A percentile compares a stretch with the other conserved stretches of the same genome.
phyloP scores from a whole-genome alignment of 2,113 vertebrate species.

The Bufo bufo region DNA sequence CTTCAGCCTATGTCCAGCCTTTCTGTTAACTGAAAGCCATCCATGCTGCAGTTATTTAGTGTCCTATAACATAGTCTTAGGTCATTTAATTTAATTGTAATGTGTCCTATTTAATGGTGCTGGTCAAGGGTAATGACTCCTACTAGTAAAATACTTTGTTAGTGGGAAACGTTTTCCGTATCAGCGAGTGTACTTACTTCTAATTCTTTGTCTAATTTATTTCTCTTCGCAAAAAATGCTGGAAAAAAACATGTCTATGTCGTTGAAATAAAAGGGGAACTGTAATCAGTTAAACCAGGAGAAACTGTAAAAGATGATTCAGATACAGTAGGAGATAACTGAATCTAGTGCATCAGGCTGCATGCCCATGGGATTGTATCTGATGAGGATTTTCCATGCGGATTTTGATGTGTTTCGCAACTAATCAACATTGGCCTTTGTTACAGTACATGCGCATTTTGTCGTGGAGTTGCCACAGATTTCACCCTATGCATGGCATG shows the following conservation, averaged over 20 bases:
- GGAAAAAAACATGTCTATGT: neutral
- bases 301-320: neutral
- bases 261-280: too few relatives aligned
- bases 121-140: constrained; percentile 13
- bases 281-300: too few relatives aligned
- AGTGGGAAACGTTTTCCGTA: neutral
- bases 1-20: neutral
- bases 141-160: constrained; percentile 8
- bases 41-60: neutral
- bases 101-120: constrained; percentile 1
- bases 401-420: too few relatives aligned
- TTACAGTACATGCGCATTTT: too few relatives aligned
- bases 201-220: constrained; percentile 1
- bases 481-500: too few relatives aligned
- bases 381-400: too few relatives aligned
- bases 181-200: neutral
- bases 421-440: too few relatives aligned
- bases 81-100: constrained; percentile 38
- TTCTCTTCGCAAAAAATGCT: neutral
- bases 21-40: neutral
- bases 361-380: too few relatives aligned
- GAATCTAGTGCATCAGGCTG: neutral
- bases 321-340: neutral
- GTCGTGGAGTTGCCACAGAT: too few relatives aligned
- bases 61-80: neutral